Conservation (phyloP, 2,113 vertebrate species). For the Copsychus sechellarum region DNA sequence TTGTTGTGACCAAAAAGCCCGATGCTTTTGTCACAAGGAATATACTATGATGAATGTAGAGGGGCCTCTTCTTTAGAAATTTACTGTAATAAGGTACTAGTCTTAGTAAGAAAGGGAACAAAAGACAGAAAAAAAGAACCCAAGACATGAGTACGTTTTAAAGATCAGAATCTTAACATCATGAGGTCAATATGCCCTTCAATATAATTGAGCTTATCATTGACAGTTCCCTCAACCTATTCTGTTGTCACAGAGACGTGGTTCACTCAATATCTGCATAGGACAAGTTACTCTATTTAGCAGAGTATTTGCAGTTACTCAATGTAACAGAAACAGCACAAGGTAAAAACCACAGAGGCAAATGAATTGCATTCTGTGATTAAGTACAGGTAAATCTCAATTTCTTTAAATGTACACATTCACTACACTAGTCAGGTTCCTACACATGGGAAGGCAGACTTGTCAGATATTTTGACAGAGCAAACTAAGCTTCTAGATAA, state of each 20-base stretch:
- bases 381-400: background rate
- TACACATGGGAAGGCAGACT: background rate
- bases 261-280: slow-evolving; percentile 12
- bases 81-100: background rate
- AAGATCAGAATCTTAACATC: slow-evolving; percentile 16
- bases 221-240: background rate
- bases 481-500: background rate
- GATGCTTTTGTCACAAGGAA: background rate
- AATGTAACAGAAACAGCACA: background rate
- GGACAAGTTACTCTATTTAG: background rate
- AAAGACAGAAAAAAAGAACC: background rate
- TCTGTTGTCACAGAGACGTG: slow-evolving; percentile 6
- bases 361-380: background rate
- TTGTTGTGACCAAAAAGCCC: background rate
- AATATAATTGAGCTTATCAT: slow-evolving; percentile 7
- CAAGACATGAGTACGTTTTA: background rate
- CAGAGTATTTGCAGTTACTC: background rate
- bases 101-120: background rate
- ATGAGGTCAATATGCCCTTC: slow-evolving; percentile 34
- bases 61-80: background rate
- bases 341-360: background rate
- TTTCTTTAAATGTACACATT: background rate
- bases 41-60: background rate
- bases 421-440: background rate
- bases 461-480: background rate